Base-by-base conservation (phyloP, 2,113 vertebrate genomes). In the Symphodus melops region DNA sequence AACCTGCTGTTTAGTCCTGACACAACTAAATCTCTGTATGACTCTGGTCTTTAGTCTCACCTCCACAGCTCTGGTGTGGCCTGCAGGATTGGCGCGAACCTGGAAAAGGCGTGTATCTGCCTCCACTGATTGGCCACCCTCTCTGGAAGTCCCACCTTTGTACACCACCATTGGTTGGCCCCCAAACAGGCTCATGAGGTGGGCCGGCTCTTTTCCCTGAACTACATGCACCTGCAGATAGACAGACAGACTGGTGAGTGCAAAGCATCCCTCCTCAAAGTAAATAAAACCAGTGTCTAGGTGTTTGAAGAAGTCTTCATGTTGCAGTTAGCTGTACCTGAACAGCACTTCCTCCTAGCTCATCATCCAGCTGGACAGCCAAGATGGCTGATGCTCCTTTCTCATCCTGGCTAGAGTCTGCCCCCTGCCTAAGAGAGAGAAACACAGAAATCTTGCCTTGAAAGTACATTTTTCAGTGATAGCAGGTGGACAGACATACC, bases 141-240 rank as follows among this genome's bases (percentile, higher is more conserved):
- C 94, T 25, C 96, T 92, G 14, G 96, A 98, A 8, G 96, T 97
- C 37, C 97, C 97, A 0, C 96, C 97, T 88, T 94, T 95, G 84
- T 96, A 93, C 64, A 98, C 76, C 55, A 98, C 91, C 95, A 98
- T 86, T 28, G 95, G 96, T 76, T 96, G 92, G 7, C 94, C 93
- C 0, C 92, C 93, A 59, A 98, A 98, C 82, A 98, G 83, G 68
- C 95, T 97, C 92, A 97, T 95, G 75, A 98, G 94, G 51, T 98
- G 97, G 55, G 94, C 85, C 0, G 97, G 96, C 61, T 98, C 97
- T 65, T 98, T 97, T 13, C 97, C 97, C 88, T 98, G 96, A 74
- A 95, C 86, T 1, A 97, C 97, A 5, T 94, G 93, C 80, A 97
- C 96, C 97, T 97, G 62, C 25, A 48, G 21, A 54, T 57, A 55